Evolutionary conservation across 1,140 invertebrate genomes (phyloP), one percentile per base, ranked within the genome.

Genomic region (Atta cephalotes): DNA sequence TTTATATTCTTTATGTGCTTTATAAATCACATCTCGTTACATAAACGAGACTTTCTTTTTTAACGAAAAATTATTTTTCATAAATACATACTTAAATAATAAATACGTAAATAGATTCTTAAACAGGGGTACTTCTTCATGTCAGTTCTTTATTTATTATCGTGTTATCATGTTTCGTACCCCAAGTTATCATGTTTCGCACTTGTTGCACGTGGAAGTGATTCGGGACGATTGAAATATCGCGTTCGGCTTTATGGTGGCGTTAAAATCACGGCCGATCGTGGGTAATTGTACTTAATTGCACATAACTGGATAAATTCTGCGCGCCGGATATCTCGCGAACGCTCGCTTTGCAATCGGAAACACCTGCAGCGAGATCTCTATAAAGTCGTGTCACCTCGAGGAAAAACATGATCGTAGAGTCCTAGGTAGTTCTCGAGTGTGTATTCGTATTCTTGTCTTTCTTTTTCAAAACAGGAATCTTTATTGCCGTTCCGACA

Each of bases 311-410:
- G 58, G 16, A 53, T 51, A 56, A 78, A 89, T 89, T 78, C 71
- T 62, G 66, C 21, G 84, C 28, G 14, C 4, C n/a, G 28, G 18
- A 35, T 39, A 39, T 49, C 31, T 12, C 35, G 65, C 62, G 25
- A 82, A 60, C 18, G n/a, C 16, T 78, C 53, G n/a, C 56, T 53
- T 76, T 28, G 79, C 66, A 65, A 76, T 60, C 56, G 18, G 39
- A 72, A 72, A 86, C 89, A 91, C 87, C 84, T 88, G 82, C 68
- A 70, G 81, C 66, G 86, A 89, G 66, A 76, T 72, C 87, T 85
- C 68, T 78, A 65, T 90, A 90, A 78, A 85, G 35, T 45, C 12
- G 28, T 35, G 78, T 71, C 72, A 7, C 51, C 25, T 31, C 6
- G 60, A 31, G 62, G 60, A 35, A 31, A 74, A 82, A 87, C 85